Evolutionary conservation across 37 sponge, comb jelly and placozoan species (phyloP).

Genomic region (Beroe ovata): DNA sequence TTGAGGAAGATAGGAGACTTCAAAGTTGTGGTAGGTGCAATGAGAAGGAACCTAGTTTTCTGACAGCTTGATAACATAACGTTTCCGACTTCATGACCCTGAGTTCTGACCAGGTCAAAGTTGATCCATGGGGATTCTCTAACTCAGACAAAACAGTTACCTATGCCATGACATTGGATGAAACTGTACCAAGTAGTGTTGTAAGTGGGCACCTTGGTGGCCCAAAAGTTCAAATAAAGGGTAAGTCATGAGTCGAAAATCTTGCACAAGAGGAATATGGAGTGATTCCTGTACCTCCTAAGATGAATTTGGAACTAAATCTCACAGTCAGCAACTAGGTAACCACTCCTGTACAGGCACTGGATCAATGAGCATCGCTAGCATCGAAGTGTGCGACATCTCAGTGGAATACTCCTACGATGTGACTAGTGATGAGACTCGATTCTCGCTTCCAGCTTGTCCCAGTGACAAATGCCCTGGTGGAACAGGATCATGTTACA

Average conservation of each 20-base stretch:
- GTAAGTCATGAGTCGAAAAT: too few relatives aligned
- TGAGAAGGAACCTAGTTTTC: too few relatives aligned
- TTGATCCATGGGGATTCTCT: constrained; percentile 7
- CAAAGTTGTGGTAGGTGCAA: background rate
- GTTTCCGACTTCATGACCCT: too few relatives aligned
- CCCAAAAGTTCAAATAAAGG: constrained; percentile 22
- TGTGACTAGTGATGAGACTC: background rate
- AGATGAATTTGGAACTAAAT: too few relatives aligned
- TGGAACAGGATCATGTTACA: background rate
- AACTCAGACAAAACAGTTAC: background rate
- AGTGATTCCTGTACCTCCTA: too few relatives aligned
- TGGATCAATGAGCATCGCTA: background rate
- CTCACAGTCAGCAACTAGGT: too few relatives aligned
- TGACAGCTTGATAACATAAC: too few relatives aligned
- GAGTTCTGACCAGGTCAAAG: constrained; percentile 28
- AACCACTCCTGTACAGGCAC: background rate
- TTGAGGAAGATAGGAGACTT: background rate
- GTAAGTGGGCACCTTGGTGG: constrained; percentile 17
- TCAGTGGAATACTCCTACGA: background rate
- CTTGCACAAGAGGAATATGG: too few relatives aligned
- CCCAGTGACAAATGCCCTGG: background rate
- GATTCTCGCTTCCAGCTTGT: background rate
- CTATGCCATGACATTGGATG: background rate
- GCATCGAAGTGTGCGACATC: background rate
- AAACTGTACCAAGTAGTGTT: constrained; percentile 11